Conservation (phyloP, 2,113 vertebrate species). For the Myiozetetes cayanensis region DNA sequence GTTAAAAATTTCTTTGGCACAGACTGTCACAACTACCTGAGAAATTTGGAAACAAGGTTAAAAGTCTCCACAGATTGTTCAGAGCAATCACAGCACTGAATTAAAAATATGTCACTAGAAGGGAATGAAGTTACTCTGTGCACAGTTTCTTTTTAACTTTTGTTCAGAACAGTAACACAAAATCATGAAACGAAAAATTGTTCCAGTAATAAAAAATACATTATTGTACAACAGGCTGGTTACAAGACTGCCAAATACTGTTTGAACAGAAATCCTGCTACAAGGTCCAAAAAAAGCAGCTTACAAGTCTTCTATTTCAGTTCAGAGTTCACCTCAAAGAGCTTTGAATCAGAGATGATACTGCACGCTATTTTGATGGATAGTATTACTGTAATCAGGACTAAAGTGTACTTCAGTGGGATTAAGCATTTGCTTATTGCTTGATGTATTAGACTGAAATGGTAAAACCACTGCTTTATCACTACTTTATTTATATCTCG, state of each 20-base stretch:
- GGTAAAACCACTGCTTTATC: not conserved
- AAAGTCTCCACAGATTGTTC: not conserved
- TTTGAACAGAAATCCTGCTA: not conserved
- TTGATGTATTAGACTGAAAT: not conserved
- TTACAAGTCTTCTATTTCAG: not conserved
- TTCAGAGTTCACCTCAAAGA: not conserved
- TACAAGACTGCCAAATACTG: not conserved
- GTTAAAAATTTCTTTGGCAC: not conserved
- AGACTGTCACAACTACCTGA: not conserved
- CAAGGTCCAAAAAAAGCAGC: not conserved
- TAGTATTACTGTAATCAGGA: not conserved
- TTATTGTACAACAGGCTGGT: not conserved
- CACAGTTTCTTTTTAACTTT: not conserved
- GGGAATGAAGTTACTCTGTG: not conserved
- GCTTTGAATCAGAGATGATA: not conserved
- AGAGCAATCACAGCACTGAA: not conserved
- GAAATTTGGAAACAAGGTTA: not conserved
- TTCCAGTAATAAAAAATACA: not conserved
- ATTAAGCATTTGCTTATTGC: not conserved
- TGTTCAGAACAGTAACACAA: not conserved
- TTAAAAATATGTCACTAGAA: not conserved
- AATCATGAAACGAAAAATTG: not conserved
- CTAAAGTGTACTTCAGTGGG: not conserved
- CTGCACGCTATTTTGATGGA: not conserved
- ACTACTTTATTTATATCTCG: not conserved